Conservation (phyloP, 2,888 invertebrate species). For the Catotricha subobsoleta region DNA sequence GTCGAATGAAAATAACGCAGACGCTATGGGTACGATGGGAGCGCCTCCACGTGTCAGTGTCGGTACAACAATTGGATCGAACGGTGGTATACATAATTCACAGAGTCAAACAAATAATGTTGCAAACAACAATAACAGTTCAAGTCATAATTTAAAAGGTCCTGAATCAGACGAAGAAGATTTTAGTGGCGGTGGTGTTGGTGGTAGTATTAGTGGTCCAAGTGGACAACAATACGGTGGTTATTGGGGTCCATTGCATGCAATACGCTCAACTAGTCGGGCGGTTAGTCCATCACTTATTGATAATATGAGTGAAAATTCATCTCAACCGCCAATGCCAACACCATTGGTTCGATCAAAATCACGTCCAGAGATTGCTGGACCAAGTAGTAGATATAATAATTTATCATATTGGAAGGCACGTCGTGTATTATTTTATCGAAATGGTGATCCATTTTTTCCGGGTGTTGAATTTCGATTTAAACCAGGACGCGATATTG, state of each 20-base stretch:
- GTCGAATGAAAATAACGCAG: slow-evolving; percentile 9
- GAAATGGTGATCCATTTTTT: slow-evolving; percentile 85
- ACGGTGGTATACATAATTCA: slow-evolving; percentile 12
- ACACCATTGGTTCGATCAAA: slow-evolving; percentile 25
- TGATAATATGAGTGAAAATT: slow-evolving; percentile 42
- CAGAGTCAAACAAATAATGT: neutral
- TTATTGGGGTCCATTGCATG: slow-evolving; percentile 18
- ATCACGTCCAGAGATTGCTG: slow-evolving; percentile 25
- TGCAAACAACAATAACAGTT: slow-evolving; percentile 4
- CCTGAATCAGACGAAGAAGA: slow-evolving; percentile 5
- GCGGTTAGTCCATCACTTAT: slow-evolving; percentile 23
- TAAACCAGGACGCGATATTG: slow-evolving; percentile 74
- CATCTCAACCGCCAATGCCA: slow-evolving; percentile 27
- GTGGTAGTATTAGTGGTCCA: slow-evolving; percentile 1
- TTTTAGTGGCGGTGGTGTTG: slow-evolving; percentile 6
- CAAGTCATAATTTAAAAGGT: neutral
- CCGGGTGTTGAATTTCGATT: slow-evolving; percentile 78
- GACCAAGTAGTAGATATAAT: slow-evolving; percentile 41
- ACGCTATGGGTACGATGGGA: slow-evolving; percentile 13
- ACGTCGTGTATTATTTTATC: slow-evolving; percentile 71
- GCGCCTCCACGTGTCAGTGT: slow-evolving; percentile 13
- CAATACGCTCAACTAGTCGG: slow-evolving; percentile 14
- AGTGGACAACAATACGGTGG: slow-evolving; percentile 12
- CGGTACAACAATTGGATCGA: slow-evolving; percentile 13
- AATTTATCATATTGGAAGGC: slow-evolving; percentile 79